Percentiles rank a stretch among this genome's conserved stretches.
Conservation (phyloP, 2,797 vertebrate genomes). For the Tinamus major region DNA sequence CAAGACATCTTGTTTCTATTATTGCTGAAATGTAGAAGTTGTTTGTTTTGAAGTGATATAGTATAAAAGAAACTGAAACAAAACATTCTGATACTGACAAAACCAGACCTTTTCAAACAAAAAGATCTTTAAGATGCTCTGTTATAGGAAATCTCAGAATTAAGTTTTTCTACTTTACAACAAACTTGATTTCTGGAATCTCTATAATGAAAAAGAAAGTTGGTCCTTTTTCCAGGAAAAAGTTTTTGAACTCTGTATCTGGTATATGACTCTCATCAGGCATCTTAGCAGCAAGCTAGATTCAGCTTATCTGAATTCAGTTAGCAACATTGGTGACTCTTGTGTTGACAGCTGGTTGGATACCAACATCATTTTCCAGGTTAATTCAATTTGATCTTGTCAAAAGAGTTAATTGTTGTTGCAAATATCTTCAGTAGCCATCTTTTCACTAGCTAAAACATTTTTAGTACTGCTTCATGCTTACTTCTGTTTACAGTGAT, state of each 20-base stretch:
- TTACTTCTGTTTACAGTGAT: not conserved
- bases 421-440: not conserved
- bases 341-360: not conserved
- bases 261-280: not conserved
- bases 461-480: not conserved
- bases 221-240: not conserved
- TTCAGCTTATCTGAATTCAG: not conserved
- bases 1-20: not conserved
- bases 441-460: not conserved
- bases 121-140: not conserved
- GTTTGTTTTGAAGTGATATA: not conserved
- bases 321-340: not conserved
- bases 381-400: not conserved
- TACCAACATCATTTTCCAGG: not conserved
- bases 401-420: not conserved
- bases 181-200: not conserved
- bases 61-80: not conserved
- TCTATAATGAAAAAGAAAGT: not conserved
- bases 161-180: not conserved
- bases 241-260: not conserved
- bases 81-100: not conserved
- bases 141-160: not conserved
- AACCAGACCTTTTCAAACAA: accelerated
- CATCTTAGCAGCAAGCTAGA: not conserved
- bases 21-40: not conserved